phyloP scores from a whole-genome alignment of 1,140 invertebrate genomes.

The Papilio helenus region DNA sequence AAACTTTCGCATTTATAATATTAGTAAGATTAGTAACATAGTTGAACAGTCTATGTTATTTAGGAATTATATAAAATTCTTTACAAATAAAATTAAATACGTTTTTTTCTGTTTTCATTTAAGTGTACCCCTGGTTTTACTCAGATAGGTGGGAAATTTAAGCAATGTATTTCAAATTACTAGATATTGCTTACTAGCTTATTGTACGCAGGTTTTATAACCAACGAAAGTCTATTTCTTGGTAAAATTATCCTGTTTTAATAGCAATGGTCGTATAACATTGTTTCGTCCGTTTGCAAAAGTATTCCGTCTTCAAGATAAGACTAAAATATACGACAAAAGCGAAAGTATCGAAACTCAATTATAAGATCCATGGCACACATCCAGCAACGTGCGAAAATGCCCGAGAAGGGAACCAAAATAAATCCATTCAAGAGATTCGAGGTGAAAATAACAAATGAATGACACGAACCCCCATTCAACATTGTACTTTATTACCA shows the following conservation, averaged over 20 bases:
- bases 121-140: too few relatives aligned
- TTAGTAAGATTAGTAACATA: too few relatives aligned
- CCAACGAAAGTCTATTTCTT: too few relatives aligned
- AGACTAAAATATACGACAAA: slow-evolving; percentile 10
- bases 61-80: too few relatives aligned
- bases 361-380: slow-evolving; percentile 24
- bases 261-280: background rate
- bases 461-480: background rate
- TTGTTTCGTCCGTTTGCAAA: background rate
- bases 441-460: slow-evolving; percentile 31
- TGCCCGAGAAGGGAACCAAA: slow-evolving; percentile 34
- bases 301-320: slow-evolving; percentile 2
- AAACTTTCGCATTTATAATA: too few relatives aligned
- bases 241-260: background rate
- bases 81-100: too few relatives aligned
- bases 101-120: too few relatives aligned
- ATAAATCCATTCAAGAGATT: slow-evolving; percentile 37
- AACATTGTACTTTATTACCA: background rate
- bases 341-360: slow-evolving; percentile 29
- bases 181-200: too few relatives aligned
- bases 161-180: too few relatives aligned
- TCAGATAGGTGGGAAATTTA: too few relatives aligned
- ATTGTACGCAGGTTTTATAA: too few relatives aligned
- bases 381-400: slow-evolving; percentile 23
- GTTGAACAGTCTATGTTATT: too few relatives aligned